Percentiles rank a stretch among this genome's conserved stretches.
These are phyloP conservation scores for Percopsis omiscomaycus DNA, from an alignment of 2,797 vertebrate genomes.

Conservation along the genomic window DNA sequence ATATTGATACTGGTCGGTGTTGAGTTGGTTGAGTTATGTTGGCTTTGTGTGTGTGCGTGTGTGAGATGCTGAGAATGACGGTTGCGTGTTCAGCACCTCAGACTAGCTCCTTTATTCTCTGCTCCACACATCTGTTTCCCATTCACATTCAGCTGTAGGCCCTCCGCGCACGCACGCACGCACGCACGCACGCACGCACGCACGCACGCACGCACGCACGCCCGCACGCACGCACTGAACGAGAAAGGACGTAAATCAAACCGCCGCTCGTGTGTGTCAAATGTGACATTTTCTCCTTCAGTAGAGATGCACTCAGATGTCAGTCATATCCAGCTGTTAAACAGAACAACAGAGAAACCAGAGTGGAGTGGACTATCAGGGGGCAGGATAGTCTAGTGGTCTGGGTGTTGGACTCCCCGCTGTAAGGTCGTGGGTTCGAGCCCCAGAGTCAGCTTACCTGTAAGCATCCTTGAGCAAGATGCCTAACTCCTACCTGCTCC, in stretches of 20 bases:
- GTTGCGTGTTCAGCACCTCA: constrained; percentile 47
- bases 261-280: constrained; percentile 73
- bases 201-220: constrained; percentile 36
- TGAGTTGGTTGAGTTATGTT: constrained; percentile 9
- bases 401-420: too few relatives aligned
- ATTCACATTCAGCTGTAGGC: constrained; percentile 83
- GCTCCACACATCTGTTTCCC: constrained; percentile 79
- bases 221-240: constrained; percentile 49
- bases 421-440: too few relatives aligned
- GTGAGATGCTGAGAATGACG: constrained; percentile 26
- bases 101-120: constrained; percentile 32
- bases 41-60: constrained; percentile 13
- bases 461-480: too few relatives aligned
- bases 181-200: neutral
- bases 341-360: neutral
- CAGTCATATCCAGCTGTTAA: constrained; percentile 32
- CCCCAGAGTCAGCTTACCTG: too few relatives aligned
- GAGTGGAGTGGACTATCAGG: too few relatives aligned
- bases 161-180: constrained; percentile 70
- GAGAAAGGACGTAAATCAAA: constrained; percentile 73
- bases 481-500: too few relatives aligned
- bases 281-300: constrained; percentile 77
- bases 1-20: constrained; percentile 18
- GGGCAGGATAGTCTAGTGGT: too few relatives aligned
- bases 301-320: constrained; percentile 64